A percentile compares a stretch with the other conserved stretches of the same genome.
phyloP scores from a whole-genome alignment of 2,888 invertebrate species.

The Stegana nigrithorax region DNA sequence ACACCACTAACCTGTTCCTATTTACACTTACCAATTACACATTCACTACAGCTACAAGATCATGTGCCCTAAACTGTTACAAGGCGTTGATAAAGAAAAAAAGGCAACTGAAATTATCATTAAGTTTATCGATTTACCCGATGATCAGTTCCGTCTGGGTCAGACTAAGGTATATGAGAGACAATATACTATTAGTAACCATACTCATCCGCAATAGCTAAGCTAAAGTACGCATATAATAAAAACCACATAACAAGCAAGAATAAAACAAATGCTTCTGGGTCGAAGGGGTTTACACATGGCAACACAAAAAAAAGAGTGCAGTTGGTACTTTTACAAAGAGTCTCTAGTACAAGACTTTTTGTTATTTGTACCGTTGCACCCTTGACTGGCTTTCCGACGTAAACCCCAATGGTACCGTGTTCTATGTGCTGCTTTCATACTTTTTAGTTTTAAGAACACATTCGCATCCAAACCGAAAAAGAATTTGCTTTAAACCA shows the following conservation, averaged over 20 bases:
- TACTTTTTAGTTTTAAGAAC: too few species aligned
- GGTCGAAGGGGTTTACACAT: too few species aligned
- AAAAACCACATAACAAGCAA: not conserved
- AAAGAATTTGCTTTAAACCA: not conserved
- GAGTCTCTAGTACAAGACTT: not conserved
- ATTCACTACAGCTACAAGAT: constrained; percentile 89
- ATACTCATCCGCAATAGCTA: too few species aligned
- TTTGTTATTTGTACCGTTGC: not conserved
- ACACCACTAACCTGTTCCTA: constrained; percentile 32
- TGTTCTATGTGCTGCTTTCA: too few species aligned
- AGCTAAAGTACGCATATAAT: not conserved
- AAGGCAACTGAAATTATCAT: constrained; percentile 87
- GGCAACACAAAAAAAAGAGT: not conserved
- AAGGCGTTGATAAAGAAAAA: constrained; percentile 68
- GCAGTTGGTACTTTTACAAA: not conserved
- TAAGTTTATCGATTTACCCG: constrained; percentile 85
- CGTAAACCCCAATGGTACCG: too few species aligned
- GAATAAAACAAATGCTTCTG: not conserved
- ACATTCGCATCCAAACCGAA: too few species aligned
- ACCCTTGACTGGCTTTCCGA: too few species aligned
- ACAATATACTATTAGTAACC: constrained; percentile 56
- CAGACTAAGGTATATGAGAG: constrained; percentile 87
- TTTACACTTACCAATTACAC: constrained; percentile 21
- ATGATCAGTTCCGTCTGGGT: constrained; percentile 95
- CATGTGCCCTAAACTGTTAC: constrained; percentile 91